Percentiles rank a stretch among this genome's conserved stretches.
phyloP scores from a whole-genome alignment of 2,113 vertebrate species.

The human region GRCh38 chr14:98581501-98582000 shows the following conservation, averaged over 20 bases:
- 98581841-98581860: background rate
- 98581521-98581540: background rate
- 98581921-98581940: background rate
- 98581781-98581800: background rate
- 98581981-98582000: background rate
- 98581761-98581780: background rate
- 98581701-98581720: background rate
- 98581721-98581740: background rate
- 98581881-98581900: constrained; percentile 65
- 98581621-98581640: background rate
- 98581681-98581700: background rate
- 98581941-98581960: background rate
- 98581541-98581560: rapidly evolving
- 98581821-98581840: background rate
- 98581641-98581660: too few species aligned
- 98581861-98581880: constrained; percentile 39
- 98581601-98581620: background rate
- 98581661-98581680: background rate
- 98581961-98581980: background rate
- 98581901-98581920: constrained; percentile 13
- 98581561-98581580: rapidly evolving
- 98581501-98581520: too few species aligned
- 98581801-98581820: constrained; percentile 6
- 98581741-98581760: background rate
- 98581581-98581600: rapidly evolving